phyloP scores from a whole-genome alignment of 2,797 vertebrate genomes.

The Monodelphis domestica region DNA sequence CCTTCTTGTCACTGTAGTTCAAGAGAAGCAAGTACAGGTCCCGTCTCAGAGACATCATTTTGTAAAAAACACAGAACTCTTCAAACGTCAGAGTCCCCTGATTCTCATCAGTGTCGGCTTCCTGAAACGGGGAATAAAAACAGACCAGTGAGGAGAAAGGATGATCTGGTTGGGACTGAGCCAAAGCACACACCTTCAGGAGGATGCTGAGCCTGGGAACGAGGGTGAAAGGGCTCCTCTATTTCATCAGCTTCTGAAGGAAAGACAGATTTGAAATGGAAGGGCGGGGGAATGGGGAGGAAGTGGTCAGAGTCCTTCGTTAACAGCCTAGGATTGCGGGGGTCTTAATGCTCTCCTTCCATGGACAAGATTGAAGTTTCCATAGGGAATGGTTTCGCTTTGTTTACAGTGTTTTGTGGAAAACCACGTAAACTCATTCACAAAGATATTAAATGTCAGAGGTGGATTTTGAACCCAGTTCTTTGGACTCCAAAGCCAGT shows the following conservation, averaged over 20 bases:
- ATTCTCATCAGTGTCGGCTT: conserved; percentile 98
- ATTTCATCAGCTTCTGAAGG: background rate
- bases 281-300: background rate
- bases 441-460: too few relatives aligned
- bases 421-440: background rate
- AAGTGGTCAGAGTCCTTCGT: background rate
- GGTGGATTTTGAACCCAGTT: too few relatives aligned
- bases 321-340: background rate
- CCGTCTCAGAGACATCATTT: conserved; percentile 97
- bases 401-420: background rate
- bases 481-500: too few relatives aligned
- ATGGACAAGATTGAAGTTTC: background rate
- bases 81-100: conserved; percentile 97
- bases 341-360: background rate
- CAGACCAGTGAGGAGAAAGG: conserved; percentile 18
- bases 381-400: background rate
- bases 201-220: background rate
- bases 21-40: conserved; percentile 96
- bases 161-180: background rate
- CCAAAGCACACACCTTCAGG: conserved; percentile 4
- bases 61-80: conserved; percentile 98
- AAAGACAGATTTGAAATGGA: background rate
- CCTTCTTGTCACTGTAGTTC: conserved; percentile 96
- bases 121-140: conserved; percentile 84
- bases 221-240: background rate